Percentiles rank a stretch among this genome's conserved stretches.
phyloP scores from a whole-genome alignment of 2,113 vertebrate genomes.

The Saimiri boliviensis region DNA sequence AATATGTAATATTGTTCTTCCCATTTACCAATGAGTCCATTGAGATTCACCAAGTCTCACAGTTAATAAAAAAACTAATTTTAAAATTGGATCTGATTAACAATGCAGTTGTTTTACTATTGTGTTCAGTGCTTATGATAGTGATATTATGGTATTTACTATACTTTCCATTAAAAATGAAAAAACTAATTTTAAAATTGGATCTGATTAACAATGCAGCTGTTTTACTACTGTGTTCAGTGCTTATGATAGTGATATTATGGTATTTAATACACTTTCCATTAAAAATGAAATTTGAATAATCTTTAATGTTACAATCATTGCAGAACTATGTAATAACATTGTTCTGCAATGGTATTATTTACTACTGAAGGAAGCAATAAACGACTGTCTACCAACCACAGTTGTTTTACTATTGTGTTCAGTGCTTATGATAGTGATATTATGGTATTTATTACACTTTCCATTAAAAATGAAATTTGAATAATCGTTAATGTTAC shows the following conservation, averaged over 20 bases:
- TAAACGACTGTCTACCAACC: no score
- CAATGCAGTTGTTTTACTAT: background rate
- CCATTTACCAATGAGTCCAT: background rate
- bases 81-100: conserved; percentile 26
- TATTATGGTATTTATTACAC: background rate
- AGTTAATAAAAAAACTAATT: background rate
- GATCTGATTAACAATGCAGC: background rate
- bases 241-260: background rate
- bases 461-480: background rate
- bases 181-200: conserved; percentile 24
- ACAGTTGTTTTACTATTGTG: background rate
- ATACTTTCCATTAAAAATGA: no score
- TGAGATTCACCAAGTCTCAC: background rate
- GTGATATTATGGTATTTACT: no score
- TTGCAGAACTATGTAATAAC: background rate
- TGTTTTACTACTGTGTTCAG: background rate
- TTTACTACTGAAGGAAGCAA: no score
- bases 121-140: no score
- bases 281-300: conserved; percentile 22
- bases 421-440: background rate
- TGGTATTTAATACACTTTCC: background rate
- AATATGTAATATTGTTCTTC: background rate
- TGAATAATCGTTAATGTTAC: background rate
- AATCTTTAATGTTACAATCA: background rate
- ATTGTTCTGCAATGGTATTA: no score